Conservation (phyloP, 2,113 vertebrate genomes). For the Hemichromis elongatus region DNA sequence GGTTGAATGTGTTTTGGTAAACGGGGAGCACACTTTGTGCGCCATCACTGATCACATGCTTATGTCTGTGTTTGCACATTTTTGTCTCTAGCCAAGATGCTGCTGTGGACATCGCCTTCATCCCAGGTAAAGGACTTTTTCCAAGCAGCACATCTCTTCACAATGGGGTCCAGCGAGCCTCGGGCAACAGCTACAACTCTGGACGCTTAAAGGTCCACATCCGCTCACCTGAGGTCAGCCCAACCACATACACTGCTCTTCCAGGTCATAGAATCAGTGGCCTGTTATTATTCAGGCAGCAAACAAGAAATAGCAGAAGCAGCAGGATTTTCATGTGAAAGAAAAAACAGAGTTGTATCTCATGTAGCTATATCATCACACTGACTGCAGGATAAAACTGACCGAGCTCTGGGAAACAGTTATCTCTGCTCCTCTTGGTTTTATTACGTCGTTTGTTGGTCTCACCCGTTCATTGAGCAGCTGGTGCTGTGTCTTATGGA, state of each 20-base stretch:
- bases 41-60: background rate
- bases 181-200: constrained; percentile 72
- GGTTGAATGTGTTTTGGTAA: background rate
- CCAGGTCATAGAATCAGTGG: background rate
- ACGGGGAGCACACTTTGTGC: background rate
- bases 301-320: background rate
- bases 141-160: constrained; percentile 69
- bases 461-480: too few species aligned
- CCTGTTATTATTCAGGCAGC: background rate
- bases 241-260: background rate
- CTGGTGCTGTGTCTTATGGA: too few species aligned
- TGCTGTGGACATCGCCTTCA: constrained; percentile 83
- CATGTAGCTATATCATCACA: background rate
- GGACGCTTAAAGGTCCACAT: constrained; percentile 81
- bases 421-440: too few species aligned
- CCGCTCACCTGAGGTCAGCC: constrained; percentile 79
- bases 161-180: constrained; percentile 68
- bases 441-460: too few species aligned
- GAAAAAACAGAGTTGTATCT: background rate
- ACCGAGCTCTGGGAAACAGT: background rate
- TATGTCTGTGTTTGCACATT: background rate
- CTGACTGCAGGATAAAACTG: background rate
- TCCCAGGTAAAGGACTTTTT: constrained; percentile 78
- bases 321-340: background rate
- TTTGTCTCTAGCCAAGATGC: constrained; percentile 72